These are phyloP conservation scores for Myxocyprinus asiaticus DNA, from an alignment of 2,113 vertebrate genomes.

Conservation along the genomic window DNA sequence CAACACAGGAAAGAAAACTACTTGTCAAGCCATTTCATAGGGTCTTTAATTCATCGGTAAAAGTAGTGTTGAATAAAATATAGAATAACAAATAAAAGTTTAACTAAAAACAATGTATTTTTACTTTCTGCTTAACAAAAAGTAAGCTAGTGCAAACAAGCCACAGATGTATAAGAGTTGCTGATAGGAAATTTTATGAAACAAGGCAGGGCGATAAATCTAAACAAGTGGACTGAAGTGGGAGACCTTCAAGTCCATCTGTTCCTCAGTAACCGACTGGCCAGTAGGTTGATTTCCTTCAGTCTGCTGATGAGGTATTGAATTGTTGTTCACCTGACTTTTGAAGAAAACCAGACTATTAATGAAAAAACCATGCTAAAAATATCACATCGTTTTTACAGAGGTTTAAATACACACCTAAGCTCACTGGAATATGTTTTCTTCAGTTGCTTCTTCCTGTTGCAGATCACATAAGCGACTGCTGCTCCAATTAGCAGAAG, in stretches of 20 bases:
- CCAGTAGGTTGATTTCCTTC: background rate
- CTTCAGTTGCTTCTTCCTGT: constrained; percentile 34
- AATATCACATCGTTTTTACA: background rate
- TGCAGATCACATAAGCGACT: constrained; percentile 51
- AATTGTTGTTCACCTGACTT: constrained; percentile 1
- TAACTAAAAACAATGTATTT: background rate
- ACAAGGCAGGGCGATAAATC: background rate
- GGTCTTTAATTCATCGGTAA: background rate
- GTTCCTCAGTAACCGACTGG: constrained; percentile 1
- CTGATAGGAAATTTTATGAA: background rate
- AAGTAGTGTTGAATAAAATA: background rate
- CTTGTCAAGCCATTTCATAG: no score
- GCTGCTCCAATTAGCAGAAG: constrained; percentile 64
- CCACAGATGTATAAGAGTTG: background rate
- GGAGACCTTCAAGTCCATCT: constrained; percentile 25
- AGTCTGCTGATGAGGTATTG: background rate
- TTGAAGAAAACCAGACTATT: background rate
- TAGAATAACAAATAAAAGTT: no score
- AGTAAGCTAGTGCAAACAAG: no score
- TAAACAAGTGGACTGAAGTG: constrained; percentile 46
- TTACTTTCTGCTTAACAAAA: background rate
- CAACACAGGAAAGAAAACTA: no score
- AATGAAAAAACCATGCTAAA: background rate
- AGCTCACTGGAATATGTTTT: constrained; percentile 43
- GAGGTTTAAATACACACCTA: constrained; percentile 47